Base-by-base conservation (phyloP, 2,797 vertebrate genomes). In the Buphagus erythrorhynchus region DNA sequence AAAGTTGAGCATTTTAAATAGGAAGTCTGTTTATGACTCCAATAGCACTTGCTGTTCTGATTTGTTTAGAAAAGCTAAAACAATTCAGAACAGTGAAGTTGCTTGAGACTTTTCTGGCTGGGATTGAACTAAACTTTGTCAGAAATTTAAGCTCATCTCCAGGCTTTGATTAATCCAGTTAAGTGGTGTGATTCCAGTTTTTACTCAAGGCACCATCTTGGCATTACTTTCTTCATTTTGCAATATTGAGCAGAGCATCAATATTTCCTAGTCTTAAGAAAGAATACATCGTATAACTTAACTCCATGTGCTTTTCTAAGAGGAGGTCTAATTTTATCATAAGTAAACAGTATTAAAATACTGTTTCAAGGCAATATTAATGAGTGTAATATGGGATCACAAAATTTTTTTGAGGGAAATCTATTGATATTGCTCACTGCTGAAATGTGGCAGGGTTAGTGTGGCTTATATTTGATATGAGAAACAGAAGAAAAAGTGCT, bases 21-120 rank as follows among this genome's bases (percentile, higher is more conserved):
- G 96, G 95, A 97, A 96, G 95, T 97, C 87, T 96, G 94, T 96
- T 96, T 96, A 96, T 93, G 75, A 74, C 80, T 96, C 93, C 87
- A 95, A 81, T 93, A 96, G 95, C 95, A 95, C 94, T 95, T 92
- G 92, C 92, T 96, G 89, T 96, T 95, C 95, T 96, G 94, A 96
- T 96, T 93, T 96, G 92, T 94, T 95, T 96, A 93, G 95, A 96
- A 92, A 93, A 91, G 69, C 94, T 96, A 65, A 96, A 94, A 93
- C 89, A 97, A 96, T 96, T 96, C 93, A 86, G 78, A 95, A 59
- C 68, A 80, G 81, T 82, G 66, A 46, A 88, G 66, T 88, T 92
- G 91, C 89, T 91, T 92, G 91, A 95, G 72, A 95, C 84, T 87
- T 82, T 96, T 91, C 93, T 95, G 95, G 65, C 89, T 88, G 61